phyloP scores from a whole-genome alignment of 1,140 invertebrate species.

The Chironomus striatipennis region DNA sequence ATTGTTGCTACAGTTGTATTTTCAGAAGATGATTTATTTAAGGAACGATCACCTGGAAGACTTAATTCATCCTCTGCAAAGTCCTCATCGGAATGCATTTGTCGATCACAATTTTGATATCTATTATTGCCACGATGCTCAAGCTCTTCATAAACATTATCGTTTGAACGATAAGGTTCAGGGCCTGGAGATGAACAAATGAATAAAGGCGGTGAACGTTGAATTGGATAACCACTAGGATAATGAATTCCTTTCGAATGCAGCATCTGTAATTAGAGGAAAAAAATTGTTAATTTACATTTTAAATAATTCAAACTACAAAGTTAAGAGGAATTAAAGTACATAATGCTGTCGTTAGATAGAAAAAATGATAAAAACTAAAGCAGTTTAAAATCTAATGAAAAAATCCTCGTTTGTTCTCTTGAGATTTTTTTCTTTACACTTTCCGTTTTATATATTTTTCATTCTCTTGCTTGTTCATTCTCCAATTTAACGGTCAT shows the following conservation, averaged over 20 bases:
- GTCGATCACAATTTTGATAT: conserved; percentile 53
- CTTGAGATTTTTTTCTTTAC: background rate
- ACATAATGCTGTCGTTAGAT: no score
- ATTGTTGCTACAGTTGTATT: conserved; percentile 41
- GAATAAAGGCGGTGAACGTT: conserved; percentile 49
- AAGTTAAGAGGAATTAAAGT: no score
- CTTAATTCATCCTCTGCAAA: conserved; percentile 60
- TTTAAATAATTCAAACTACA: no score
- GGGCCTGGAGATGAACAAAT: conserved; percentile 59
- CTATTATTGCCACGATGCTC: conserved; percentile 38
- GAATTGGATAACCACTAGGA: conserved; percentile 47
- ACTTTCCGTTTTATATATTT: background rate
- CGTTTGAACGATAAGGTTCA: conserved; percentile 57
- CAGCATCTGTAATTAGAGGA: conserved; percentile 51
- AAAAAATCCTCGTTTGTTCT: background rate
- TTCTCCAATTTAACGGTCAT: background rate
- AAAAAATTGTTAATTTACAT: conserved; percentile 25
- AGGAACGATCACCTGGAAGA: conserved; percentile 46
- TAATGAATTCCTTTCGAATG: conserved; percentile 52
- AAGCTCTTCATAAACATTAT: conserved; percentile 62
- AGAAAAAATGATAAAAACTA: no score
- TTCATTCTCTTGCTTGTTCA: background rate
- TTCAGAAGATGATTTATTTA: conserved; percentile 38
- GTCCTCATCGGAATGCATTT: conserved; percentile 54
- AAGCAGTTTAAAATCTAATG: background rate